These are phyloP conservation scores for Dysmachus trigonus DNA, from an alignment of 2,888 invertebrate genomes.

Conservation along the genomic window DNA sequence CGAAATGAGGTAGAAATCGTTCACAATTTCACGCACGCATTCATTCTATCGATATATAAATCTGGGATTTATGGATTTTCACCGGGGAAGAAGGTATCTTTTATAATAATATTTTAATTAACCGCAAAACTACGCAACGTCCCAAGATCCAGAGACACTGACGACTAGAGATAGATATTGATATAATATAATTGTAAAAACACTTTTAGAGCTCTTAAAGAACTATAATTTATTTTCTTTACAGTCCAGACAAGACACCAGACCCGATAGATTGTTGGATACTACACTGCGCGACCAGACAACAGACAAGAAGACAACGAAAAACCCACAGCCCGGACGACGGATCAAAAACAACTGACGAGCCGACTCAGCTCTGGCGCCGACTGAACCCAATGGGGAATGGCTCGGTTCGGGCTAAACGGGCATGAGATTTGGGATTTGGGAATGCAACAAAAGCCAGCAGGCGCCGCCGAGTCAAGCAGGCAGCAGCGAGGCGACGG, in stretches of 20 bases:
- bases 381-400: conserved; percentile 10
- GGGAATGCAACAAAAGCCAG: conserved; percentile 36
- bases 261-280: neutral
- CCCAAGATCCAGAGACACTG: neutral
- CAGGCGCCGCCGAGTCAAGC: conserved; percentile 25
- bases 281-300: neutral
- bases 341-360: conserved; percentile 33
- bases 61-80: neutral
- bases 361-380: conserved; percentile 18
- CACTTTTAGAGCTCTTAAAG: neutral
- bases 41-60: neutral
- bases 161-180: neutral
- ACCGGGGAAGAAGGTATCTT: neutral
- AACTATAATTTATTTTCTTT: neutral
- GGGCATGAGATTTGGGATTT: conserved; percentile 29
- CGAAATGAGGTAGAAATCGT: neutral
- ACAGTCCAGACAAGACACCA: neutral
- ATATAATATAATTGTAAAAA: no score
- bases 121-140: neutral
- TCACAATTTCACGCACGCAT: neutral
- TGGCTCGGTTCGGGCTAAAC: neutral
- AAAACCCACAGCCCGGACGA: neutral
- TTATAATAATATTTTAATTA: neutral
- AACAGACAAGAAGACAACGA: neutral
- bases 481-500: neutral